Evolutionary conservation across 2,797 vertebrate species (phyloP), one percentile per base, ranked within the genome.

Genomic region (Diceros bicornis): DNA sequence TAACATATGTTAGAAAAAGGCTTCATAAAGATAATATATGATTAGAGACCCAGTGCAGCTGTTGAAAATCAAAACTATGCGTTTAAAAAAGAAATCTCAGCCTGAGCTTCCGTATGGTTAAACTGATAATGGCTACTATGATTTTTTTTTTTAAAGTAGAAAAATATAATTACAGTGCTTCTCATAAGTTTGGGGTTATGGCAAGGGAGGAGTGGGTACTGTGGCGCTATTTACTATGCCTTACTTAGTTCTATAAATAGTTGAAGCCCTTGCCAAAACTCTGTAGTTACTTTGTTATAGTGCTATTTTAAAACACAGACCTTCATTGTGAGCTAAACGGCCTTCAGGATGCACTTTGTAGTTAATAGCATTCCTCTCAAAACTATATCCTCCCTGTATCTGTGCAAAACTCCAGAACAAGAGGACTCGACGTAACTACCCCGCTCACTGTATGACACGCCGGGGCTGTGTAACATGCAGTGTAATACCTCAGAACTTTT

Each of bases 1-100:
- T 99, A 99, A 99, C 99, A 99, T 99, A 99, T 99, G 99, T 99
- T 99, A 99, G 98, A 99, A 99, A 99, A 99, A 99, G 98, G 98
- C 98, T 99, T 98, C 98, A 99, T 99, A 99, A 99, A 99, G 99
- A 99, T 99, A 99, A 99, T 99, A 99, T 99, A 99, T 99, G 99
- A 99, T 99, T 99, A 99, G 99, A 99, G 99, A 99, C 99, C 99
- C 99, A 99, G 99, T 99, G 98, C 99, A 99, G 99, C 99, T 99
- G 99, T 98, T 99, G 99, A 98, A 99, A 99, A 99, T 99, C 99
- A 99, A 99, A 99, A 99, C 98, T 98, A 98, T 99, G 98, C 98
- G 98, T 99, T 99, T 99, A 99, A 99, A 99, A 99, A 99, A 99
- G 98, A 99, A 99, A 98, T 99, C 99, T 99, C 99, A 99, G 99